These are phyloP conservation scores for Zaprionus ghesquierei DNA, from an alignment of 1,140 invertebrate species.

Conservation along the genomic window DNA sequence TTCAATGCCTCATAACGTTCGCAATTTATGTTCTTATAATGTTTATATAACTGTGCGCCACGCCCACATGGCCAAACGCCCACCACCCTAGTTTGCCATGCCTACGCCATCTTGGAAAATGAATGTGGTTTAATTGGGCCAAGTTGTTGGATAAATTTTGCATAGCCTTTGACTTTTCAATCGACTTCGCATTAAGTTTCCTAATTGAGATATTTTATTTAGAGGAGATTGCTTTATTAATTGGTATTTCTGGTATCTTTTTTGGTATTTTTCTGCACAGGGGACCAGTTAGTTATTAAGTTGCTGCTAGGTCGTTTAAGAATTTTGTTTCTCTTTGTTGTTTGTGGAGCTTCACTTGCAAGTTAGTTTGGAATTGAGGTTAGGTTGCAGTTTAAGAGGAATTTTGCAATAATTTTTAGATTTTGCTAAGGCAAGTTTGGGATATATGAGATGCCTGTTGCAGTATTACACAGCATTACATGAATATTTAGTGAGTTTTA, in stretches of 20 bases:
- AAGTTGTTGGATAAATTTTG: not conserved
- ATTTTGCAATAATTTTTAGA: no score
- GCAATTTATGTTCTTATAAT: slow-evolving; percentile 36
- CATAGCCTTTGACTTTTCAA: slow-evolving; percentile 8
- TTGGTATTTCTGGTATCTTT: not conserved
- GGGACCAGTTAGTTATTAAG: not conserved
- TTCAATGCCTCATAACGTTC: slow-evolving; percentile 19
- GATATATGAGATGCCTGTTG: no score
- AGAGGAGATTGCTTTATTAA: slow-evolving; percentile 1
- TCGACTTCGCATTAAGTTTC: slow-evolving; percentile 6
- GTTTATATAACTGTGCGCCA: slow-evolving; percentile 16
- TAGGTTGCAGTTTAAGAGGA: no score
- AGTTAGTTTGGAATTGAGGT: no score
- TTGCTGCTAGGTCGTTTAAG: not conserved
- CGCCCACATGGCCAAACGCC: not conserved
- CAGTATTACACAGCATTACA: no score
- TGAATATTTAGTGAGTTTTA: no score
- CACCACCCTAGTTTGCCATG: not conserved
- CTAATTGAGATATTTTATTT: slow-evolving; percentile 14
- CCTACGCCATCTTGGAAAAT: not conserved
- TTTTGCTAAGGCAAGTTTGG: no score
- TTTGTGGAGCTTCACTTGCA: no score
- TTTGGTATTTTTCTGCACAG: not conserved
- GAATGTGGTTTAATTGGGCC: slow-evolving; percentile 14
- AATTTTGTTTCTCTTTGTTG: no score